Conservation (phyloP, 1,140 invertebrate genomes). For the Phthorimaea operculella region DNA sequence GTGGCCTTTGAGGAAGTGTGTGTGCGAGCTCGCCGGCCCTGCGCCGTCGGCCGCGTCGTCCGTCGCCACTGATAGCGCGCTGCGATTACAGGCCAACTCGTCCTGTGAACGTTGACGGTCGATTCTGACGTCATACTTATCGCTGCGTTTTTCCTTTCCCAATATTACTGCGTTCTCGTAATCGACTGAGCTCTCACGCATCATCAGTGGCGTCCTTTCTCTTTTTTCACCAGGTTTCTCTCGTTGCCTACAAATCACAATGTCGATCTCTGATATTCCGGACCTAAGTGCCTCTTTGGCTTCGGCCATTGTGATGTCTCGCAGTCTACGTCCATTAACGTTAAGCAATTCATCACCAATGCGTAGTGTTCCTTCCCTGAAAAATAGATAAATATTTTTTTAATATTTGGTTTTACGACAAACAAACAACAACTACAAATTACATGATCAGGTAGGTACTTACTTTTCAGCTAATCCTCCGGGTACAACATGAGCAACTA, state of each 20-base stretch:
- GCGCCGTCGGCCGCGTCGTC: constrained; percentile 53
- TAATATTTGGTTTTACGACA: background rate
- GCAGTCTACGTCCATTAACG: constrained; percentile 81
- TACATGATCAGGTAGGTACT: constrained; percentile 26
- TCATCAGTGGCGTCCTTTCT: constrained; percentile 47
- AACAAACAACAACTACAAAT: background rate
- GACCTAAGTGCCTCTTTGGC: constrained; percentile 77
- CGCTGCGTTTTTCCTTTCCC: constrained; percentile 61
- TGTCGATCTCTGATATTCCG: constrained; percentile 76
- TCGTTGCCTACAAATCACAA: constrained; percentile 73
- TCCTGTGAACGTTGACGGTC: constrained; percentile 51
- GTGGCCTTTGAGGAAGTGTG: constrained; percentile 71
- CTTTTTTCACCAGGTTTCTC: constrained; percentile 30
- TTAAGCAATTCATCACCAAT: constrained; percentile 87
- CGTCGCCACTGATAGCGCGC: constrained; percentile 46
- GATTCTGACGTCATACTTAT: constrained; percentile 57
- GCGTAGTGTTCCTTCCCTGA: constrained; percentile 79
- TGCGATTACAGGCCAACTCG: constrained; percentile 52
- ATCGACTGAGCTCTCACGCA: constrained; percentile 76
- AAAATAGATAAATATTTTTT: constrained; percentile 28
- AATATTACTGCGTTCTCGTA: constrained; percentile 72
- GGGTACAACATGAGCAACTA: constrained; percentile 85
- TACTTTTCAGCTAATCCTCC: constrained; percentile 82
- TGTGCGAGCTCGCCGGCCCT: constrained; percentile 57
- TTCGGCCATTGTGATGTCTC: constrained; percentile 80